Percentiles rank a stretch among this genome's conserved stretches.
Conservation (phyloP, 2,113 vertebrate species). For the Propithecus coquereli region DNA sequence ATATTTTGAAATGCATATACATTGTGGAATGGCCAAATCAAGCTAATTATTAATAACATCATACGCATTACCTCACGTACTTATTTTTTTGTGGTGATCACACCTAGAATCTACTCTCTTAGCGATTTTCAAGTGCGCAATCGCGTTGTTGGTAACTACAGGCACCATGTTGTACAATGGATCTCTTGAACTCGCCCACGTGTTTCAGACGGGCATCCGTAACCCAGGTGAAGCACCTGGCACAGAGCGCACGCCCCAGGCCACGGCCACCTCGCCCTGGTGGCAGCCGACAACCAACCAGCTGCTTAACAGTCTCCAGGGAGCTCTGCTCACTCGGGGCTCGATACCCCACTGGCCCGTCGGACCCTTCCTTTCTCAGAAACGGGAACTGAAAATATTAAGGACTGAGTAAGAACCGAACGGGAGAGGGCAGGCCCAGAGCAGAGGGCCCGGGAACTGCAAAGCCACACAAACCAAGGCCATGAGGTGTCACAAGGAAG, state of each 20-base stretch:
- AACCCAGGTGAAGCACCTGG: not conserved
- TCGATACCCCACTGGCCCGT: not conserved
- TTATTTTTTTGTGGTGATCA: not conserved
- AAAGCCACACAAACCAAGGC: not conserved
- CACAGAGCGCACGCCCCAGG: not conserved
- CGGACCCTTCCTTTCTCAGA: not conserved
- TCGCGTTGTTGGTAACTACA: not conserved
- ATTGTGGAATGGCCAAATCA: not conserved
- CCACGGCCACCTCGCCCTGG: not conserved
- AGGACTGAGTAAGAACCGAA: not conserved
- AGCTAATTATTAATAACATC: not conserved
- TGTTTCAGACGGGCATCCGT: not conserved
- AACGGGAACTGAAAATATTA: not conserved
- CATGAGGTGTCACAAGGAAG: not conserved
- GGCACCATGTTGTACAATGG: not conserved
- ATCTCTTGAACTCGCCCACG: not conserved
- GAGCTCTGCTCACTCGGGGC: not conserved
- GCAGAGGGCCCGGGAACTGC: not conserved
- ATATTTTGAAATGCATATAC: not conserved
- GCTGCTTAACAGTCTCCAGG: not conserved
- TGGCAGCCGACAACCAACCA: rapidly evolving
- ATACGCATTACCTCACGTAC: not conserved
- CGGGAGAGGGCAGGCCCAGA: not conserved
- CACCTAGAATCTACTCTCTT: not conserved
- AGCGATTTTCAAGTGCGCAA: not conserved